Evolutionary conservation across 2,797 vertebrate species (phyloP), one percentile per base, ranked within the genome.

Genomic region (Leptoclinus maculatus): DNA sequence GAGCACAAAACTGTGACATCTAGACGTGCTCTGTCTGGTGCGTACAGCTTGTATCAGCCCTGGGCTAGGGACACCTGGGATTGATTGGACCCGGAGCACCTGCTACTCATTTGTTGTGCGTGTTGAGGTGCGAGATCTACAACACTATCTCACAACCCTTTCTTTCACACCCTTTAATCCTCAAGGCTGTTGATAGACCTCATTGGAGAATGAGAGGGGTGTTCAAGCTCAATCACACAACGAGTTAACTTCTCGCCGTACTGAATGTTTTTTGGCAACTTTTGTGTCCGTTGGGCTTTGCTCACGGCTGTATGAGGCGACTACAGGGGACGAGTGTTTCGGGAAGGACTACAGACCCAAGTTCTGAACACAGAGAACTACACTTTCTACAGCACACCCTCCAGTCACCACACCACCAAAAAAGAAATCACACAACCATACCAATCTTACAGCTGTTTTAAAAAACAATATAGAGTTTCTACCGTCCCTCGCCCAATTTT

Each of bases 1-100:
- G 71, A 82, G 60, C 54, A 56, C 60, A n/a, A 75, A 72, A 65
- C 16, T 19, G 45, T 81, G 76, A 74, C 76, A 67, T 66, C n/a
- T 60, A 60, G 23, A 66, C 36, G 49, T 16, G 29, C 19, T 36
- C 65, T 76, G 51, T 73, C 71, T 71, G 77, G n/a, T 70, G 53
- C 51, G 29, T 53, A 19, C 1, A 27, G 49, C 34, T 63, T 70
- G 23, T 47, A 19, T 63, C 29, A 45, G 32, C 65, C n/a, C 17
- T 3, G 10, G 14, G 13, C 25, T 14, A 14, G 64, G 13, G 71
- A 56, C 14, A 7, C 3, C n/a, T n/a, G 29, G 47, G 45, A 27
- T 47, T 57, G 54, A 78, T 39, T 59, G 29, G 41, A 45, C n/a
- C 63, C 58, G 36, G 17, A 70, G 38, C n/a, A n/a, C n/a, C 64